Conservation (phyloP, 2,888 invertebrate genomes). For the Phymatocera aterrima region DNA sequence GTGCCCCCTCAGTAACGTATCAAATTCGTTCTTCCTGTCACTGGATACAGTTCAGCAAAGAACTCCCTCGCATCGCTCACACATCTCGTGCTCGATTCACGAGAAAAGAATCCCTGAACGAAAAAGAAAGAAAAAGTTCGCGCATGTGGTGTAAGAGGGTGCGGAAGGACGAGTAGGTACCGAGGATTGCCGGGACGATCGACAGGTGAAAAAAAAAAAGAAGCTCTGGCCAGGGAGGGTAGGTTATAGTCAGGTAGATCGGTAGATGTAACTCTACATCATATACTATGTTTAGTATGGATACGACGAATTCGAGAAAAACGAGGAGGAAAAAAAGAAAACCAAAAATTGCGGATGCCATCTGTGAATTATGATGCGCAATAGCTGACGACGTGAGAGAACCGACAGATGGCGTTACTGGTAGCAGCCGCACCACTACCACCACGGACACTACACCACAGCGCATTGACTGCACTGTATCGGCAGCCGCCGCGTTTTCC, state of each 20-base stretch:
- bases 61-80: neutral
- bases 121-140: neutral
- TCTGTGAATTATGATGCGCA: neutral
- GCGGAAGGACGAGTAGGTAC: too few species aligned
- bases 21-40: constrained; percentile 57
- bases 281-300: too few species aligned
- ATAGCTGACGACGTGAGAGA: neutral
- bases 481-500: neutral
- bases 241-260: too few species aligned
- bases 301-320: too few species aligned
- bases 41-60: neutral
- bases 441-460: too few species aligned
- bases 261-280: too few species aligned
- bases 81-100: too few species aligned
- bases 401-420: constrained; percentile 71
- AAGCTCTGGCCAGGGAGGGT: neutral
- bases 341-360: neutral
- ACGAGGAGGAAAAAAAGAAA: neutral
- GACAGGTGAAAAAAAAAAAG: neutral
- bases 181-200: neutral
- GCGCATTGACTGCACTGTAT: constrained; percentile 57
- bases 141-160: too few species aligned
- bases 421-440: constrained; percentile 67
- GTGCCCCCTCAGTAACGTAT: constrained; percentile 61
- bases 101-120: neutral